A percentile compares a stretch with the other conserved stretches of the same genome.
phyloP scores from a whole-genome alignment of 2,797 vertebrate species.

The Anabacerthia variegaticeps region DNA sequence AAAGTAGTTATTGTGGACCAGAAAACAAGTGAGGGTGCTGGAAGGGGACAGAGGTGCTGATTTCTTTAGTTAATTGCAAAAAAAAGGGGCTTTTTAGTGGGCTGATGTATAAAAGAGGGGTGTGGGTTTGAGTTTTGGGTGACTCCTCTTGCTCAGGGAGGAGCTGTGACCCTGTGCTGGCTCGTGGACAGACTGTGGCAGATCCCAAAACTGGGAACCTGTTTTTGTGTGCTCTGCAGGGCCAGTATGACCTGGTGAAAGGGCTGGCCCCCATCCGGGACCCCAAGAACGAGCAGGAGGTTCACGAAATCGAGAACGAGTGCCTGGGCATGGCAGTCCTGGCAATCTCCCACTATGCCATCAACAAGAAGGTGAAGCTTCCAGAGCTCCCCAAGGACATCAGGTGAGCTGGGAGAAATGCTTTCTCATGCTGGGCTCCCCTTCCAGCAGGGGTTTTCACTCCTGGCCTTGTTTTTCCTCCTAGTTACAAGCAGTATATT shows the following conservation, averaged over 20 bases:
- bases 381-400: conserved; percentile 83
- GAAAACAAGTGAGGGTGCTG: too few relatives aligned
- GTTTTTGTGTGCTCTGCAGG: conserved; percentile 69
- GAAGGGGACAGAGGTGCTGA: neutral
- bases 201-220: neutral
- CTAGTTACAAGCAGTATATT: conserved; percentile 93
- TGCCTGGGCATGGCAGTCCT: conserved; percentile 98
- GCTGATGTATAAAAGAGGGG: neutral
- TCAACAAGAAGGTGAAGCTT: conserved; percentile 76
- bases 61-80: neutral
- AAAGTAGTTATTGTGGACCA: neutral
- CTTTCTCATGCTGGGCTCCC: neutral
- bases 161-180: neutral
- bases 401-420: conserved; percentile 77
- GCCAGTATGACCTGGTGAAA: conserved; percentile 92
- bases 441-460: neutral
- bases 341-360: conserved; percentile 90
- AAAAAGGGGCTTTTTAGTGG: neutral
- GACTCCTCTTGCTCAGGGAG: neutral
- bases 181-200: neutral
- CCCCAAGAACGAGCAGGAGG: conserved; percentile 83
- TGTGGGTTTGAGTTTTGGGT: neutral
- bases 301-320: conserved; percentile 95
- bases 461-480: neutral
- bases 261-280: conserved; percentile 86